Percentiles rank a stretch among this genome's conserved stretches.
phyloP scores from a whole-genome alignment of 2,797 vertebrate species.

The Triplophysa yarkandensis region DNA sequence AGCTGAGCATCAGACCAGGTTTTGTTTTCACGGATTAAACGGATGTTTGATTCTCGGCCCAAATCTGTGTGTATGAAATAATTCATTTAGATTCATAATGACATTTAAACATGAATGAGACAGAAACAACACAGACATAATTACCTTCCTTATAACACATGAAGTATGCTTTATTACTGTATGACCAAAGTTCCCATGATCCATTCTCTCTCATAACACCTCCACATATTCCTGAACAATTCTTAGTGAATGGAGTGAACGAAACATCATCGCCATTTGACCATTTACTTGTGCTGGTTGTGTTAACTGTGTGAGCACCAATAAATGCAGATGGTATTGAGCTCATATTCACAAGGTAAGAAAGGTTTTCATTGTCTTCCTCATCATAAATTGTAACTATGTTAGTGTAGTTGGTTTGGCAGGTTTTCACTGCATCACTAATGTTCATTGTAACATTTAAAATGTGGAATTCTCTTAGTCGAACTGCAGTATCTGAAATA shows the following conservation, averaged over 20 bases:
- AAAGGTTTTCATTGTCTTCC: fast-evolving
- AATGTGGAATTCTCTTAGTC: background rate
- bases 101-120: background rate
- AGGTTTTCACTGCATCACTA: background rate
- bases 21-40: fast-evolving
- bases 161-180: constrained; percentile 33
- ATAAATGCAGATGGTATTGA: constrained; percentile 23
- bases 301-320: background rate
- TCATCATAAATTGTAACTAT: background rate
- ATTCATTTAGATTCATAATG: background rate
- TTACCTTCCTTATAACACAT: constrained; percentile 60
- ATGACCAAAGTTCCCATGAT: fast-evolving
- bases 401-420: background rate
- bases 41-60: background rate
- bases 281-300: background rate
- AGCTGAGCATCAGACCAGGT: constrained; percentile 64
- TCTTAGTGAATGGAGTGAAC: background rate
- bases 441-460: background rate
- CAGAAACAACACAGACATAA: background rate
- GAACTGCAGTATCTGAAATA: background rate
- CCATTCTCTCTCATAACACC: background rate
- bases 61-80: background rate
- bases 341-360: fast-evolving
- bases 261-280: background rate
- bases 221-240: background rate